A percentile compares a stretch with the other conserved stretches of the same genome.
Evolutionary conservation across 2,888 invertebrate species (phyloP).

Genomic region (Xestia rhomboidea): DNA sequence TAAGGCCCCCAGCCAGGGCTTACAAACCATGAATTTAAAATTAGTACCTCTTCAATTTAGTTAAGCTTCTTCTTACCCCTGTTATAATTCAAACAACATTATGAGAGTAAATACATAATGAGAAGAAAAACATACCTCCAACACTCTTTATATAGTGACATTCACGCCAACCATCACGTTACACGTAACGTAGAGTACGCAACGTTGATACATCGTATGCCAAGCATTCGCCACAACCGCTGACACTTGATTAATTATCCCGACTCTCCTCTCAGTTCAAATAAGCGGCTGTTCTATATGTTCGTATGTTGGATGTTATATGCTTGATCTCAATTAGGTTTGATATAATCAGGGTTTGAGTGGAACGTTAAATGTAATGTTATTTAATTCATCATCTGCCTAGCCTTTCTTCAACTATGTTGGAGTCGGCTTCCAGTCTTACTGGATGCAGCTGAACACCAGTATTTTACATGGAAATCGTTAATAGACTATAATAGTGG

Average conservation of each 20-base stretch:
- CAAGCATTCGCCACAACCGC: constrained; percentile 43
- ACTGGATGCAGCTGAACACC: no score
- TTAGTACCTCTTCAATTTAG: no score
- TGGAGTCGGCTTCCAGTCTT: no score
- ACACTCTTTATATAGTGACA: neutral
- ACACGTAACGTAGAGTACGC: neutral
- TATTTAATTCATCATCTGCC: no score
- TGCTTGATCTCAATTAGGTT: constrained; percentile 5
- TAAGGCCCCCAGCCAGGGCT: no score
- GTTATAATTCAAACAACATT: neutral
- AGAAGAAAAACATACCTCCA: neutral
- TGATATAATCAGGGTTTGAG: neutral
- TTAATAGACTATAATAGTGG: neutral
- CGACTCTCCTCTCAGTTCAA: constrained; percentile 28
- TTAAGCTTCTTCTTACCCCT: neutral
- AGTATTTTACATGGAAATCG: no score
- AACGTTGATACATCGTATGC: constrained; percentile 51
- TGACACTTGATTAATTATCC: constrained; percentile 58
- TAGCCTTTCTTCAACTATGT: no score
- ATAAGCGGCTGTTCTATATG: constrained; percentile 34
- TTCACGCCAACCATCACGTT: neutral
- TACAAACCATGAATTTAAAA: no score
- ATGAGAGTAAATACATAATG: neutral
- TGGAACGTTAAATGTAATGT: no score
- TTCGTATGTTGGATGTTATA: constrained; percentile 16